A percentile compares a stretch with the other conserved stretches of the same genome.
Evolutionary conservation across 2,888 invertebrate species (phyloP).

Genomic region (Drosophila paracracens): DNA sequence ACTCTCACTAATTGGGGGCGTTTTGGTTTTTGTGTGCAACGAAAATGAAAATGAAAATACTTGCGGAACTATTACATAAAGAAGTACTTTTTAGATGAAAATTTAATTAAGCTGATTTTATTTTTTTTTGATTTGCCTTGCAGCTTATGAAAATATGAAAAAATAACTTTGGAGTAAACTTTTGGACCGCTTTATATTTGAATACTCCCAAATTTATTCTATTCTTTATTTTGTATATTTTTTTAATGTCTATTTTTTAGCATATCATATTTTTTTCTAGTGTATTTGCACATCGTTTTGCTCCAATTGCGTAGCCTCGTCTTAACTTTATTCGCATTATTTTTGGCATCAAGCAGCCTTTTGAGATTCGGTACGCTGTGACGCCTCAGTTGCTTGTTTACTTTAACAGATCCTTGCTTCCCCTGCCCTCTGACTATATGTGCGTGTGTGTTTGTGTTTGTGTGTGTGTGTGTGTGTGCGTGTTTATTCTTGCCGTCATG

Average conservation of each 20-base stretch:
- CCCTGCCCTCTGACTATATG: constrained; percentile 1
- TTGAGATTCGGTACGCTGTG: constrained; percentile 66
- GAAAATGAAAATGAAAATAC: neutral
- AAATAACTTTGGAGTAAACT: neutral
- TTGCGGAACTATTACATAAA: neutral
- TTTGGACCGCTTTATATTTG: neutral
- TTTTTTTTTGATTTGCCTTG: neutral
- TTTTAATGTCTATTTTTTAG: neutral
- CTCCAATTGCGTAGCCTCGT: constrained; percentile 39
- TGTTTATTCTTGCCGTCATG: constrained; percentile 42
- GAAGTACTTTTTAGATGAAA: neutral
- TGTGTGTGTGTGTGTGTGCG: constrained; percentile 16
- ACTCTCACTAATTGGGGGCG: neutral
- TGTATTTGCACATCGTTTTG: constrained; percentile 31
- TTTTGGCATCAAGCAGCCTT: constrained; percentile 72
- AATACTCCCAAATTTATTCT: neutral
- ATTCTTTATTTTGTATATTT: neutral
- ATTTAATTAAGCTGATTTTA: neutral
- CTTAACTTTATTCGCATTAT: constrained; percentile 57
- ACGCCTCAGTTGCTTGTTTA: constrained; percentile 51
- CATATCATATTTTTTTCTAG: neutral
- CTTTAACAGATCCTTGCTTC: constrained; percentile 8
- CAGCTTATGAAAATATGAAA: neutral
- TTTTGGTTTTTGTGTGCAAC: neutral
- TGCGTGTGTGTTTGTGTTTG: constrained; percentile 16